Base-by-base conservation (phyloP, 2,113 vertebrate species). In the Microcebus murinus region DNA sequence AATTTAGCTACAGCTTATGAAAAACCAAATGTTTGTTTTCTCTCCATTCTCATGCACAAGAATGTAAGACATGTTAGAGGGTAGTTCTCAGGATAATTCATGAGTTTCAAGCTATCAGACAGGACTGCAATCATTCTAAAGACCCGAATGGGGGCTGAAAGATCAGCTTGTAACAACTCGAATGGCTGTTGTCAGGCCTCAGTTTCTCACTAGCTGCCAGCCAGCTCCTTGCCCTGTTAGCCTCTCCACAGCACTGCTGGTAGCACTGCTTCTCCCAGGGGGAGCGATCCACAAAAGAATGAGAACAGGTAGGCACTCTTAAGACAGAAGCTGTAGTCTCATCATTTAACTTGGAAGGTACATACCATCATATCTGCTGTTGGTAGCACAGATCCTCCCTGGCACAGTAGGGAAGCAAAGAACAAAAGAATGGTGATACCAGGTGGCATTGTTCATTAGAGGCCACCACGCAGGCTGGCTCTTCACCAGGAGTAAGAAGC, bases 11-110 rank as follows among this genome's bases (percentile, higher is more conserved):
- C 13, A 55, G 20, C 4, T 90, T 95, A 14, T 57, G 92, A 39
- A 39, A 50, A 87, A 27, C 4, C 14, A 73, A 74, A 81, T 0
- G 31, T 50, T 61, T 77, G 8, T 80, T 59, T 94, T 59, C 4
- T 76, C 6, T 52, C 0, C 10, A 18, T 80, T 84, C 39, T 34
- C 34, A n/a, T n/a, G 4, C 34, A 2, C 10, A 50, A 11, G 27
- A 45, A 45, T 52, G 8, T 61, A 57, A 18, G 1, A n/a, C 0
- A 31, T 63, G 1, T 57, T 18, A 34, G 4, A 10, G 1, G 18
- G 21, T 67, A n/a, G 34, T 68, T 84, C 31, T 67, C 3, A 39
- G 21, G 27, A 39, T n/a, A 48, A 2, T 70, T 91, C 8, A 31
- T 48, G 36, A 83, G 20, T 8, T 52, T 59, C 50, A 80, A 79